These are phyloP conservation scores for Cyclargus thomasi DNA, from an alignment of 1,140 invertebrate genomes.

Conservation along the genomic window DNA sequence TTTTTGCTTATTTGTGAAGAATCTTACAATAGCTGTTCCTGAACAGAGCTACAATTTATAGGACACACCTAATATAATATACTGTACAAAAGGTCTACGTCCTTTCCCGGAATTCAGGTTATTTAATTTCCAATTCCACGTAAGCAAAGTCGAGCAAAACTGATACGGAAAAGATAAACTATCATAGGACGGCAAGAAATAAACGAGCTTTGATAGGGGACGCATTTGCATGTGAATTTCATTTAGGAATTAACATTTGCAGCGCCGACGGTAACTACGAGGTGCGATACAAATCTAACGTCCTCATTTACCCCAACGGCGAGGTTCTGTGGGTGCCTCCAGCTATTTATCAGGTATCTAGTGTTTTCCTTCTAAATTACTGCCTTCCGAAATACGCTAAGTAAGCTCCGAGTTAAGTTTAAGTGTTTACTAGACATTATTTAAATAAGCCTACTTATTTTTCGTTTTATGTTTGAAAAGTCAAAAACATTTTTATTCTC, in stretches of 20 bases:
- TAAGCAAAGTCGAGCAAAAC: not conserved
- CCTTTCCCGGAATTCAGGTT: too few relatives aligned
- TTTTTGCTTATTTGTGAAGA: too few relatives aligned
- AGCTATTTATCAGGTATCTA: constrained; percentile 76
- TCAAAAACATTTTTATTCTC: too few relatives aligned
- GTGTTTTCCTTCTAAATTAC: not conserved
- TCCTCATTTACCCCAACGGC: constrained; percentile 94
- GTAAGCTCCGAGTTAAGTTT: not conserved
- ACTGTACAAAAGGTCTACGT: too few relatives aligned
- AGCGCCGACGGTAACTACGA: constrained; percentile 98
- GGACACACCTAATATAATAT: too few relatives aligned
- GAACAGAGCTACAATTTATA: too few relatives aligned
- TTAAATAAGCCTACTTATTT: not conserved
- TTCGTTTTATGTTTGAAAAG: too few relatives aligned
- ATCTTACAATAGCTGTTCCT: too few relatives aligned
- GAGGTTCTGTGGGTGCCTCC: constrained; percentile 98
- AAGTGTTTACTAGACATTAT: not conserved
- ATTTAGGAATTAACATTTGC: constrained; percentile 49
- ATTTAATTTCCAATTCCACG: not conserved
- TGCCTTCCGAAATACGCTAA: not conserved
- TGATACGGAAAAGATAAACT: not conserved
- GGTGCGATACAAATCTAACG: constrained; percentile 97
- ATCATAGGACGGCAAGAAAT: constrained; percentile 2
- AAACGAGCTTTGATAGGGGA: not conserved
- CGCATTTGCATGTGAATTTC: constrained; percentile 1